A percentile compares a stretch with the other conserved stretches of the same genome.
Evolutionary conservation across 2,888 invertebrate species (phyloP).

Genomic region (Tachina grossa): DNA sequence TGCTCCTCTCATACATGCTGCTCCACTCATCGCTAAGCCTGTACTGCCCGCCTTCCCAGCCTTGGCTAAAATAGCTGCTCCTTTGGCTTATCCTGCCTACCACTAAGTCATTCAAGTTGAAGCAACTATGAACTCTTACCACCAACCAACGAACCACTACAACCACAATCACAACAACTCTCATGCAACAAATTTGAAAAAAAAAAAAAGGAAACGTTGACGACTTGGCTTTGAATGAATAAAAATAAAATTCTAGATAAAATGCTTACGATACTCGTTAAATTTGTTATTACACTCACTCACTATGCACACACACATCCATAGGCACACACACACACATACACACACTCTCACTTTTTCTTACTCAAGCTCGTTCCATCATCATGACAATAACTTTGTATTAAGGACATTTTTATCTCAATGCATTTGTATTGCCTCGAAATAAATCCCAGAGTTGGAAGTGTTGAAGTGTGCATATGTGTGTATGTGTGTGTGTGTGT

Average conservation of each 20-base stretch:
- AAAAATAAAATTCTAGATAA: constrained; percentile 39
- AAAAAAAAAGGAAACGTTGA: constrained; percentile 64
- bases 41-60: constrained; percentile 76
- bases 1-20: constrained; percentile 72
- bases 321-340: not conserved
- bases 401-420: not conserved
- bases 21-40: constrained; percentile 77
- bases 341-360: not conserved
- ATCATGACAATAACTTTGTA: not conserved
- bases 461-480: not conserved
- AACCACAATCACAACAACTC: constrained; percentile 40
- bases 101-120: constrained; percentile 59
- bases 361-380: not conserved
- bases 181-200: constrained; percentile 41
- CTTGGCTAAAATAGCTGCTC: constrained; percentile 73
- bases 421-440: constrained; percentile 14
- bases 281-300: constrained; percentile 58
- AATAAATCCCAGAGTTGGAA: not conserved
- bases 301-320: not conserved
- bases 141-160: constrained; percentile 37
- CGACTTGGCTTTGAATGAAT: constrained; percentile 64
- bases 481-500: not conserved
- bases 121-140: constrained; percentile 50
- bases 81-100: constrained; percentile 73
- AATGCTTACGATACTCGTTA: constrained; percentile 56